phyloP scores from a whole-genome alignment of 2,797 vertebrate species.

The Sciaenops ocellatus region DNA sequence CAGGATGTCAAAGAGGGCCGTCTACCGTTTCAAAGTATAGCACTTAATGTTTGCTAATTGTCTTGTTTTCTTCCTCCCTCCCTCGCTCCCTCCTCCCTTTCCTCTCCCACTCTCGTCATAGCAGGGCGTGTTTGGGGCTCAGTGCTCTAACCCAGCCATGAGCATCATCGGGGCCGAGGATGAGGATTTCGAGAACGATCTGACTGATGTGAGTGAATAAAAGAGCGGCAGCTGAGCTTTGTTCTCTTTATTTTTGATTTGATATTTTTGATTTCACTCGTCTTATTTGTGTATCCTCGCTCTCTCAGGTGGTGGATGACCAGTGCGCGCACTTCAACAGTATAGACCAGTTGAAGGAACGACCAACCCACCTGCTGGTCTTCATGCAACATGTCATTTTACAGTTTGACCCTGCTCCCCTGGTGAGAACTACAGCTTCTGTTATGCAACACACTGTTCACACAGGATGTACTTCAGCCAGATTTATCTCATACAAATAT shows the following conservation, averaged over 20 bases:
- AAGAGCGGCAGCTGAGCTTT: background rate
- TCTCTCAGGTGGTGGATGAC: constrained; percentile 84
- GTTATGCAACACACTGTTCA: background rate
- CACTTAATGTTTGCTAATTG: constrained; percentile 56
- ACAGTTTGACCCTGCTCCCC: constrained; percentile 91
- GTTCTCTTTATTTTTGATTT: background rate
- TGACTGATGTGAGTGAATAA: constrained; percentile 86
- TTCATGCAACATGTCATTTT: constrained; percentile 93
- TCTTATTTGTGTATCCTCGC: background rate
- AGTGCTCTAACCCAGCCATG: constrained; percentile 81
- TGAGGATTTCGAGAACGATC: constrained; percentile 95
- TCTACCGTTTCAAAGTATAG: constrained; percentile 51
- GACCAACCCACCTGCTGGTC: constrained; percentile 90
- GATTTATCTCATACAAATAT: background rate
- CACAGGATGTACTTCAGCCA: background rate
- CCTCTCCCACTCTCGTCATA: constrained; percentile 34
- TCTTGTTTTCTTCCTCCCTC: constrained; percentile 39
- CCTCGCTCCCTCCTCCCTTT: background rate
- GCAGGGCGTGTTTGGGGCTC: constrained; percentile 76
- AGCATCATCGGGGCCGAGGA: constrained; percentile 95
- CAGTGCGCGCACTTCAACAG: constrained; percentile 86
- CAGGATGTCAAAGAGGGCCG: constrained; percentile 41
- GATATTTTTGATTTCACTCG: background rate
- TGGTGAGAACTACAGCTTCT: constrained; percentile 84
- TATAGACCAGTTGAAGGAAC: constrained; percentile 86